phyloP scores from a whole-genome alignment of 2,113 vertebrate genomes.

The Mionectes macconnelli region DNA sequence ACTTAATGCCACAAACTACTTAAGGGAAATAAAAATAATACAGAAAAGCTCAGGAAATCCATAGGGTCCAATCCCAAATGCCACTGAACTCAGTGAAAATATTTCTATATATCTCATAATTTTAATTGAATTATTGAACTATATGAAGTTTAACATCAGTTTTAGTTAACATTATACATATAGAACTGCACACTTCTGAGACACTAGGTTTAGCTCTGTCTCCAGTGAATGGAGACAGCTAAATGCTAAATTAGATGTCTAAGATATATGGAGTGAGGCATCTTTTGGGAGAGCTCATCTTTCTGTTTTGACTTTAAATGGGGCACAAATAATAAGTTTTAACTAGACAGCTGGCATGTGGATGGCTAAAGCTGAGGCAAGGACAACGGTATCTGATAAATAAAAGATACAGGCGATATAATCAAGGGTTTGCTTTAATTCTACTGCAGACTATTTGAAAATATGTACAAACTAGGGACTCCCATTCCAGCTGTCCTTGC shows the following conservation, averaged over 20 bases:
- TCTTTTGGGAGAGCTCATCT: conserved; percentile 7
- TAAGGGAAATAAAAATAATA: background rate
- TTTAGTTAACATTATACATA: background rate
- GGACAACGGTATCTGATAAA: background rate
- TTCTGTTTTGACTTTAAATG: conserved; percentile 38
- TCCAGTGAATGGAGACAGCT: background rate
- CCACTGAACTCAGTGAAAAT: background rate
- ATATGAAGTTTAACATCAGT: background rate
- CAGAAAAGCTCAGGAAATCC: background rate
- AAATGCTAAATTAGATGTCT: background rate
- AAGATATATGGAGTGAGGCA: background rate
- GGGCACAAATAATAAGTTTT: conserved; percentile 21
- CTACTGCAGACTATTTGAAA: background rate
- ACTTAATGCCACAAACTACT: background rate
- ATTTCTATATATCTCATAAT: background rate
- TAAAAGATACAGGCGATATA: background rate
- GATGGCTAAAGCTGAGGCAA: background rate
- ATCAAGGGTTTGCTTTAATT: background rate
- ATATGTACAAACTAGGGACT: background rate
- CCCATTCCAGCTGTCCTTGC: background rate
- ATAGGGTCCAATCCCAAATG: background rate
- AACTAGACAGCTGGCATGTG: background rate
- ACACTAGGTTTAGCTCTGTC: background rate
- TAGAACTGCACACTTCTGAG: background rate
- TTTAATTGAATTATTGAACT: background rate